A percentile compares a stretch with the other conserved stretches of the same genome.
These are phyloP conservation scores for Anhinga rufa DNA, from an alignment of 2,113 vertebrate genomes.

Conservation along the genomic window DNA sequence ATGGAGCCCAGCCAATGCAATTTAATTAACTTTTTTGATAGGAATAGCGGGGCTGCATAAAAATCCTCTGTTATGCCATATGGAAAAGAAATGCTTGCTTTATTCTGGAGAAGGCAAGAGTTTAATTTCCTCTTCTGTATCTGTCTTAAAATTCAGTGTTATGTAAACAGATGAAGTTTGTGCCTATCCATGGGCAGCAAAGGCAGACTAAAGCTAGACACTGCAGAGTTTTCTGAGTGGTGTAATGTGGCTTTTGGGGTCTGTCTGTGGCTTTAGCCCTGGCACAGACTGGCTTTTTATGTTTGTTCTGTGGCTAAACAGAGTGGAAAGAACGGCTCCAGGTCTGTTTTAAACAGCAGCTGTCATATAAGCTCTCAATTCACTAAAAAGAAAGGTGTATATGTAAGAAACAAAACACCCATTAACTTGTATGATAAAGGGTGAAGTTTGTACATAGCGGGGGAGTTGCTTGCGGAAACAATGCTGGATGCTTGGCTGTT, in stretches of 20 bases:
- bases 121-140: background rate
- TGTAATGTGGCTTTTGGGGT: background rate
- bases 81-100: background rate
- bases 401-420: background rate
- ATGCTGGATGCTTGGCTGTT: background rate
- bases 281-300: background rate
- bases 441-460: background rate
- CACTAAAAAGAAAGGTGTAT: background rate
- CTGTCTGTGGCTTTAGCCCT: background rate
- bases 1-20: background rate
- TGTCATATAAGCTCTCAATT: background rate
- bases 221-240: background rate
- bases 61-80: background rate
- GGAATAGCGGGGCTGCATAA: background rate
- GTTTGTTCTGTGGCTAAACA: background rate
- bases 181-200: background rate
- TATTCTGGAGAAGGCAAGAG: background rate
- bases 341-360: background rate
- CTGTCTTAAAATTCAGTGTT: background rate
- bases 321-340: background rate
- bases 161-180: background rate
- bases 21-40: conserved; percentile 4
- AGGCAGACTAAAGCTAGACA: background rate
- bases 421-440: background rate
- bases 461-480: background rate